Evolutionary conservation across 1,140 invertebrate genomes (phyloP).

Genomic region (Temnothorax nylanderi): DNA sequence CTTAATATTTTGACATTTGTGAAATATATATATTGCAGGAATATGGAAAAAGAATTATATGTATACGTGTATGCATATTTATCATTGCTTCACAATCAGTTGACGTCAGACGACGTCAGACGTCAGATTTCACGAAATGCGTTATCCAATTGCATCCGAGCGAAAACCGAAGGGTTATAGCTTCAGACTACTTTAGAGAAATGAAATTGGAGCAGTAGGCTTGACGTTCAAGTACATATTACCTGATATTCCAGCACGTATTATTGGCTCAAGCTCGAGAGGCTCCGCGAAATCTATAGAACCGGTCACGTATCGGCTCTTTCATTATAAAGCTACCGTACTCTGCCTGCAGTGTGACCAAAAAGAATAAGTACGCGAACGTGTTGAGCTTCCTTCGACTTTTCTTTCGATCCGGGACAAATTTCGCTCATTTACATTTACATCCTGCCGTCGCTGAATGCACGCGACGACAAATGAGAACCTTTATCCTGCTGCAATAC

Average conservation of each 20-base stretch:
- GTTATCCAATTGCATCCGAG: background rate
- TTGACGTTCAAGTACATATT: constrained; percentile 56
- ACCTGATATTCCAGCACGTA: constrained; percentile 49
- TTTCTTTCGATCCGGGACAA: constrained; percentile 2
- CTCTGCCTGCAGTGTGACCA: constrained; percentile 28
- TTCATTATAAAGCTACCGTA: constrained; percentile 65
- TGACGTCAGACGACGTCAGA: no score
- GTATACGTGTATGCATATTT: background rate
- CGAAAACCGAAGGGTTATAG: background rate
- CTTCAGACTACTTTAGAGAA: background rate
- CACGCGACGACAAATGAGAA: background rate
- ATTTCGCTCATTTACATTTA: constrained; percentile 30
- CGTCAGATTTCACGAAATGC: background rate
- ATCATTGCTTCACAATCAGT: background rate
- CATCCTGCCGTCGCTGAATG: background rate
- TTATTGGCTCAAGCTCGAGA: constrained; percentile 60
- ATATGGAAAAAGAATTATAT: background rate
- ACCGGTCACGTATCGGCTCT: constrained; percentile 75
- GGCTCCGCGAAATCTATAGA: constrained; percentile 69
- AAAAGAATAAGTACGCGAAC: constrained; percentile 54
- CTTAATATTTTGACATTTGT: background rate
- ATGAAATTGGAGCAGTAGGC: constrained; percentile 20
- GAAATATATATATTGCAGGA: background rate
- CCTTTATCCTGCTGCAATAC: background rate
- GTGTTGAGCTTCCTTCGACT: constrained; percentile 52